phyloP scores from a whole-genome alignment of 2,888 invertebrate species.

The Congeria kusceri region DNA sequence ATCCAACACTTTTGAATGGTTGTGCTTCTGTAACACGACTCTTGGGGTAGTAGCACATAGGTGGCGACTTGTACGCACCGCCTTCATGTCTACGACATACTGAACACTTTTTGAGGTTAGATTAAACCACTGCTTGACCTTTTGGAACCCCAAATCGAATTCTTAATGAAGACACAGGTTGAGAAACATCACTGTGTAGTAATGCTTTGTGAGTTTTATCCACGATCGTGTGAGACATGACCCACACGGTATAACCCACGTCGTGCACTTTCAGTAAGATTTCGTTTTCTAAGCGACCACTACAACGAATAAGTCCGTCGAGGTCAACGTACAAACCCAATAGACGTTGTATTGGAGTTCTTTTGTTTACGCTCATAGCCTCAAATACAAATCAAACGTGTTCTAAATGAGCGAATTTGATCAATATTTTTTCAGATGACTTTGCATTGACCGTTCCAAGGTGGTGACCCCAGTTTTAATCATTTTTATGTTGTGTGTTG shows the following conservation, averaged over 20 bases:
- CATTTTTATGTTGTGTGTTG: too few relatives aligned
- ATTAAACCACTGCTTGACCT: conserved; percentile 30
- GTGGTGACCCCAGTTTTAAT: too few relatives aligned
- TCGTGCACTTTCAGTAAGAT: too few relatives aligned
- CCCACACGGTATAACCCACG: too few relatives aligned
- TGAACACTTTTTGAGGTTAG: conserved; percentile 7
- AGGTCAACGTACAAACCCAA: conserved; percentile 35
- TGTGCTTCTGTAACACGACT: conserved; percentile 11
- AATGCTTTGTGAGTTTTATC: conserved; percentile 41
- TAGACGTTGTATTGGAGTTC: conserved; percentile 8
- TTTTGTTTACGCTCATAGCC: conserved; percentile 1
- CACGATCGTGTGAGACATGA: conserved; percentile 1
- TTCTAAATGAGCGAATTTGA: conserved; percentile 5
- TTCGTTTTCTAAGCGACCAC: conserved; percentile 44
- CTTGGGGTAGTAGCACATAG: conserved; percentile 12
- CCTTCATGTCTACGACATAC: conserved; percentile 12
- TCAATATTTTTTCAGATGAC: conserved; percentile 36
- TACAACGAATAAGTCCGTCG: conserved; percentile 37
- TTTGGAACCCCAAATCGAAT: conserved; percentile 34
- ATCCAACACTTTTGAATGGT: conserved; percentile 11
- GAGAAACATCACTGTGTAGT: conserved; percentile 46
- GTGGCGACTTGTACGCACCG: conserved; percentile 9
- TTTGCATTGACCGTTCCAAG: too few relatives aligned
- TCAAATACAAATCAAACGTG: conserved; percentile 4
- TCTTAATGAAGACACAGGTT: conserved; percentile 32